Evolutionary conservation across 2,113 vertebrate species (phyloP).

Genomic region (Cromileptes altivelis): DNA sequence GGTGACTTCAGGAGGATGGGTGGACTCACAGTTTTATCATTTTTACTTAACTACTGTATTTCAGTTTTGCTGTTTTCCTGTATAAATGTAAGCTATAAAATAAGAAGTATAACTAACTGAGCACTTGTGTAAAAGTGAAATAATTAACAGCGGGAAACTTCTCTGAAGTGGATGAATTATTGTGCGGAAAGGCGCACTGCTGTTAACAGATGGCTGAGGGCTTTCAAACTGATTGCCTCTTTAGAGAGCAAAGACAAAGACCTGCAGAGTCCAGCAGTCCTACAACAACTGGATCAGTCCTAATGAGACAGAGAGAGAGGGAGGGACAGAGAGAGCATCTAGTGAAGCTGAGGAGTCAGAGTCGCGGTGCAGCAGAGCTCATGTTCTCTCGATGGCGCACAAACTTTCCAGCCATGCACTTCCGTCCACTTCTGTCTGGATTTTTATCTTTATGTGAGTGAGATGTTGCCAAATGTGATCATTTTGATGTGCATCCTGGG

Average conservation of each 20-base stretch:
- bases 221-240: constrained; percentile 35
- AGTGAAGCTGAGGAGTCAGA: not conserved
- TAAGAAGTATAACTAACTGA: not conserved
- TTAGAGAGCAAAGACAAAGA: constrained; percentile 46
- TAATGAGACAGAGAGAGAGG: constrained; percentile 40
- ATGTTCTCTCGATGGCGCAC: not conserved
- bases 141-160: not conserved
- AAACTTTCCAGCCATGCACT: constrained; percentile 51
- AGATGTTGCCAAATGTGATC: constrained; percentile 66
- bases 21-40: not conserved
- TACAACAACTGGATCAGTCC: constrained; percentile 54
- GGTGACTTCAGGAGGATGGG: not conserved
- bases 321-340: constrained; percentile 29
- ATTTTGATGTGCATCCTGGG: constrained; percentile 25
- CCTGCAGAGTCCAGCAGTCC: constrained; percentile 23
- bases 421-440: not conserved
- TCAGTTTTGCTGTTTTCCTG: not conserved
- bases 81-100: not conserved
- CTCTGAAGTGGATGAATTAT: constrained; percentile 11
- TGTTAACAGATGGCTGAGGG: constrained; percentile 66
- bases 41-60: not conserved
- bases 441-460: constrained; percentile 5
- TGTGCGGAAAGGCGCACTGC: constrained; percentile 20
- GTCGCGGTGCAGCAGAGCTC: not conserved
- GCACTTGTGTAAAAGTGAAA: not conserved